Conservation (phyloP, 2,113 vertebrate genomes). For the Cyprinodon variegatus region DNA sequence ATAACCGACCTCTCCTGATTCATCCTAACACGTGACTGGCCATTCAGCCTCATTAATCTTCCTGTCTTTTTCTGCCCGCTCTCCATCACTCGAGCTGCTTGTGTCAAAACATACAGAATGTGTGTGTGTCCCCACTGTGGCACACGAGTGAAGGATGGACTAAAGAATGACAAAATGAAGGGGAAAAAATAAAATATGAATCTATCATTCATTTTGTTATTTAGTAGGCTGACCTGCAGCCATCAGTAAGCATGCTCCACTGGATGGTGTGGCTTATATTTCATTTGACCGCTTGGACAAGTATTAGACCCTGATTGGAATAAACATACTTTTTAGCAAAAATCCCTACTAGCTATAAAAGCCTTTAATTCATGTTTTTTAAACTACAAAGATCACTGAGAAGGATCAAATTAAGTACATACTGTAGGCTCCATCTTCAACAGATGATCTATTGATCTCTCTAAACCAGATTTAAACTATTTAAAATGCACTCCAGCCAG, state of each 20-base stretch:
- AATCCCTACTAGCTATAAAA: neutral
- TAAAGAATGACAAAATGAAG: constrained; percentile 3
- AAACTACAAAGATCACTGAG: neutral
- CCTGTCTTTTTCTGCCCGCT: constrained; percentile 8
- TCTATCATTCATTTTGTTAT: constrained; percentile 33
- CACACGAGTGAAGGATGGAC: neutral
- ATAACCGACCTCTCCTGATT: constrained; percentile 45
- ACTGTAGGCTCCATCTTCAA: neutral
- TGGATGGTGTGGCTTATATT: neutral
- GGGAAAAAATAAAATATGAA: constrained; percentile 2
- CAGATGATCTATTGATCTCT: neutral
- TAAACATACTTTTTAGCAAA: neutral
- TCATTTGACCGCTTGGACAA: neutral
- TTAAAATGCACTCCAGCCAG: neutral
- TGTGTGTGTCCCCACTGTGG: neutral
- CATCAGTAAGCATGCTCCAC: constrained; percentile 5
- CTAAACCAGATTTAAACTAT: neutral
- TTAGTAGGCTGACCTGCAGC: constrained; percentile 23
- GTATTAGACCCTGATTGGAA: neutral
- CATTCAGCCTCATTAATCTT: constrained; percentile 53
- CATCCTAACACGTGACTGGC: constrained; percentile 26
- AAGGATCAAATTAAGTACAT: neutral
- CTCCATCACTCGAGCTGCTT: constrained; percentile 14
- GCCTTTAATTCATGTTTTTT: neutral
- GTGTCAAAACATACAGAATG: constrained; percentile 21